Percentiles rank a stretch among this genome's conserved stretches.
phyloP scores from a whole-genome alignment of 2,797 vertebrate species.

The Falco berigora region DNA sequence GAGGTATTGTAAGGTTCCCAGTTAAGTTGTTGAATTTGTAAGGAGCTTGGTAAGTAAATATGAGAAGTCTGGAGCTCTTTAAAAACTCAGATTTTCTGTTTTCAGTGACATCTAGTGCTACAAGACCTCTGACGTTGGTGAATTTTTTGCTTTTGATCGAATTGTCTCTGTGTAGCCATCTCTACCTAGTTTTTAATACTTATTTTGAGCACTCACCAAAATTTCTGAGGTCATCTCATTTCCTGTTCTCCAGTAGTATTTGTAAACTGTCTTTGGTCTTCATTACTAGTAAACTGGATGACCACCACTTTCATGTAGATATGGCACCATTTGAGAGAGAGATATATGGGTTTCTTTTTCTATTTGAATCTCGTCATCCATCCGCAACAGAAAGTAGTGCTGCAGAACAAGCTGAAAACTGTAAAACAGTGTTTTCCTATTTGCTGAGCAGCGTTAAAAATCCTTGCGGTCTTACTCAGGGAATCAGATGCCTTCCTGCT shows the following conservation, averaged over 20 bases:
- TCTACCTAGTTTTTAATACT: background rate
- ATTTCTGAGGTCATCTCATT: background rate
- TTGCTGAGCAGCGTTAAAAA: background rate
- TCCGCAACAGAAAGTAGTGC: background rate
- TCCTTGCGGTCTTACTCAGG: background rate
- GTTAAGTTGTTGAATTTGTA: background rate
- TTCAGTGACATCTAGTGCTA: background rate
- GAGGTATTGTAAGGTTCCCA: background rate
- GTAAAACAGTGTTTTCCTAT: background rate
- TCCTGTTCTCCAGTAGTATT: background rate
- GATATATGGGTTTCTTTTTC: background rate
- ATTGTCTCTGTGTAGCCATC: background rate
- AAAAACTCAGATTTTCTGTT: background rate
- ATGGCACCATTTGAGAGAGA: background rate
- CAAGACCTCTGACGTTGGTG: background rate
- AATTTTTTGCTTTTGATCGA: background rate
- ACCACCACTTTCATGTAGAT: background rate
- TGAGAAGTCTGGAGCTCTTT: background rate
- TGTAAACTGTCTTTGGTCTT: background rate
- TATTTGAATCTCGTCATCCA: background rate
- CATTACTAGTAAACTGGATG: background rate
- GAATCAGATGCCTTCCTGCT: background rate
- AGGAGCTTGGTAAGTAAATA: background rate
- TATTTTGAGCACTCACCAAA: background rate
- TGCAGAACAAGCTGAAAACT: background rate